Percentiles rank a stretch among this genome's conserved stretches.
phyloP scores from a whole-genome alignment of 2,888 invertebrate genomes.

The Epistrophe grossulariae region DNA sequence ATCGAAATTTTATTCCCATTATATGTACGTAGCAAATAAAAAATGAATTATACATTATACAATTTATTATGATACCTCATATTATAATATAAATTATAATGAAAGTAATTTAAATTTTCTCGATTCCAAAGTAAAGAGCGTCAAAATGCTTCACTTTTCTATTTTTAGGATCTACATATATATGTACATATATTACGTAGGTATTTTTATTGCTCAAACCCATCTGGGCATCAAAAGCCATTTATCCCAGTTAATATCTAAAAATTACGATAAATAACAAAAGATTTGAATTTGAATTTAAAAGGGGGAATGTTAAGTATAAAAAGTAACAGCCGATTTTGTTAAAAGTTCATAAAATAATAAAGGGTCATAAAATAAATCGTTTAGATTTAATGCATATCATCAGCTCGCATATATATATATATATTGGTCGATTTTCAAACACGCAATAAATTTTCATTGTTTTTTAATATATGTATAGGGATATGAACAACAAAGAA shows the following conservation, averaged over 20 bases:
- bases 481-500: not conserved
- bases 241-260: slow-evolving; percentile 4
- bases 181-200: not conserved
- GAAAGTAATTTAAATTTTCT: no score
- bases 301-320: not conserved
- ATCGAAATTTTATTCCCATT: no score
- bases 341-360: not conserved
- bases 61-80: no score
- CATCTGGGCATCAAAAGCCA: not conserved
- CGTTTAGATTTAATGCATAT: not conserved
- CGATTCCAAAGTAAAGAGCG: not conserved
- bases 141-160: not conserved
- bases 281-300: not conserved
- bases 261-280: slow-evolving; percentile 1
- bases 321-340: not conserved
- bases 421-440: not conserved
- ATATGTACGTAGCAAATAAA: no score
- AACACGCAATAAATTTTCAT: slow-evolving; percentile 3
- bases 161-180: not conserved
- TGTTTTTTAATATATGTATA: not conserved
- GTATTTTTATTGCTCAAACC: slow-evolving; percentile 6
- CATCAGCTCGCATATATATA: not conserved
- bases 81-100: no score
- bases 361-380: slow-evolving; percentile 13
- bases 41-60: no score